These are phyloP conservation scores for Periophthalmodon schlosseri DNA, from an alignment of 2,113 vertebrate genomes.

Conservation along the genomic window DNA sequence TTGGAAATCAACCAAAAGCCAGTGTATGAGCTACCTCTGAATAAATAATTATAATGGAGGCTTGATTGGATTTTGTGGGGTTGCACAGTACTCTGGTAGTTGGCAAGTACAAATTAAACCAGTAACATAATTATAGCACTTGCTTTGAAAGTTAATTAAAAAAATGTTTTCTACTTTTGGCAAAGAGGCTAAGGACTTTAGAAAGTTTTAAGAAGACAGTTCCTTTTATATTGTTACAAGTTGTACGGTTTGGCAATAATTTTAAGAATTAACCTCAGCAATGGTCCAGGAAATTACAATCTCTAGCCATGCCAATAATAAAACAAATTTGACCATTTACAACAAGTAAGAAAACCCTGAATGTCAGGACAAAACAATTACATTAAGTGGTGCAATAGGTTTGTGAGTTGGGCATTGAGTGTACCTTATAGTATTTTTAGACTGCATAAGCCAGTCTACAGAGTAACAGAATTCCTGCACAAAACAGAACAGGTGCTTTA, in stretches of 20 bases:
- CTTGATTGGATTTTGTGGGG: background rate
- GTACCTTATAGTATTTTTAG: slow-evolving; percentile 7
- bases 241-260: slow-evolving; percentile 1
- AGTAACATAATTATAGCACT: no score
- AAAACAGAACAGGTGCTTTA: background rate
- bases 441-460: slow-evolving; percentile 28
- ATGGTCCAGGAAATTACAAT: background rate
- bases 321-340: background rate
- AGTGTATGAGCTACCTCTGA: slow-evolving; percentile 1
- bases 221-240: background rate
- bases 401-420: slow-evolving; percentile 4
- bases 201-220: background rate
- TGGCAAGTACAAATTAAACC: background rate
- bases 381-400: slow-evolving; percentile 14
- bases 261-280: background rate
- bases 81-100: background rate
- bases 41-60: slow-evolving; percentile 1
- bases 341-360: background rate
- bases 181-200: background rate
- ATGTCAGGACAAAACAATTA: background rate
- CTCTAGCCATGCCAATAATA: background rate
- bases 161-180: background rate
- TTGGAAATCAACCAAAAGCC: background rate
- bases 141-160: no score
- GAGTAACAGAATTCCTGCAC: slow-evolving; percentile 8